Percentiles rank a stretch among this genome's conserved stretches.
These are phyloP conservation scores for Thecophora atra DNA, from an alignment of 2,888 invertebrate genomes.

Conservation along the genomic window DNA sequence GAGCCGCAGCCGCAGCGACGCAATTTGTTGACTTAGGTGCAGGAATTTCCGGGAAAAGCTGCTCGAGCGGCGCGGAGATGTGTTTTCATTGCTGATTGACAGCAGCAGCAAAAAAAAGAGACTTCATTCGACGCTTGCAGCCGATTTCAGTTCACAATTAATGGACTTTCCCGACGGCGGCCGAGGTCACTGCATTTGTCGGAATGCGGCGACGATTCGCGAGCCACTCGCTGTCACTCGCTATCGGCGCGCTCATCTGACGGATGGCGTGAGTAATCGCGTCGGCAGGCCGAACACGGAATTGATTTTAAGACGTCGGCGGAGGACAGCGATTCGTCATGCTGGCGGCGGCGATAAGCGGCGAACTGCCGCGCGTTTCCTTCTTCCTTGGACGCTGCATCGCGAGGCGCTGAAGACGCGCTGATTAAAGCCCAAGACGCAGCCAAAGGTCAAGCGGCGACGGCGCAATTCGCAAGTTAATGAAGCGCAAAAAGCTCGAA, in stretches of 20 bases:
- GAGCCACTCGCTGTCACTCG: constrained; percentile 3
- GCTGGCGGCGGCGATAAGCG: constrained; percentile 20
- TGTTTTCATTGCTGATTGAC: constrained; percentile 6
- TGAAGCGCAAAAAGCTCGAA: constrained; percentile 7
- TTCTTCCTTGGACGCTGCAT: too few relatives aligned
- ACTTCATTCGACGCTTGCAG: too few relatives aligned
- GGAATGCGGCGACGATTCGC: constrained; percentile 10
- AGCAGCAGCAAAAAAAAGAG: background rate
- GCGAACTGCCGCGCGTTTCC: background rate
- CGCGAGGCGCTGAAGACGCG: too few relatives aligned
- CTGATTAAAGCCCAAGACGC: too few relatives aligned
- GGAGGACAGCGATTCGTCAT: constrained; percentile 34
- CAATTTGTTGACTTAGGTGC: constrained; percentile 24
- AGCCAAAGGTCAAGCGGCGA: too few relatives aligned
- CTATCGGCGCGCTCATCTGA: constrained; percentile 30
- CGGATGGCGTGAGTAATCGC: constrained; percentile 45
- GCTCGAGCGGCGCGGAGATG: constrained; percentile 9
- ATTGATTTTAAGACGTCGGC: constrained; percentile 45
- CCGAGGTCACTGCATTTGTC: constrained; percentile 6
- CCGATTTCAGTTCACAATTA: too few relatives aligned
- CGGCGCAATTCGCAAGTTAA: constrained; percentile 1
- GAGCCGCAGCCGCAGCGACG: constrained; percentile 18
- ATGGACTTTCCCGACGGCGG: background rate
- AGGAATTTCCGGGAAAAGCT: constrained; percentile 32
- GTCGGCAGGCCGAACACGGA: constrained; percentile 45